Percentiles rank a stretch among this genome's conserved stretches.
phyloP scores from a whole-genome alignment of 2,113 vertebrate species.

The Corythornis vintsioides region DNA sequence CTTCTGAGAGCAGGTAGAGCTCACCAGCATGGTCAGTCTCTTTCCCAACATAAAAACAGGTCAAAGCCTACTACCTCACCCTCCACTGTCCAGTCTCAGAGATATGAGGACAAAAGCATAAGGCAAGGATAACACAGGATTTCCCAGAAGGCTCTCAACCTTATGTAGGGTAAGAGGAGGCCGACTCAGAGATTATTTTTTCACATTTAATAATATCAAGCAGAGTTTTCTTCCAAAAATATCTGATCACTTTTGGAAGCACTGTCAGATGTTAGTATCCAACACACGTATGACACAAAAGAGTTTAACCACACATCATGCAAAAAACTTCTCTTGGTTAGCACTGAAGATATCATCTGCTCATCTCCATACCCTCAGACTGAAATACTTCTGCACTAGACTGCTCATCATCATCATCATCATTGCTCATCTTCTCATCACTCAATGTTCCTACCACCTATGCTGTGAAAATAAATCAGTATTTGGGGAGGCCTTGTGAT shows the following conservation, averaged over 20 bases:
- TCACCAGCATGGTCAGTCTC: not conserved
- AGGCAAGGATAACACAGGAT: not conserved
- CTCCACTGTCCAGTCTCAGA: not conserved
- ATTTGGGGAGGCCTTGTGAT: slow-evolving; percentile 17
- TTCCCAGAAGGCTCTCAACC: not conserved
- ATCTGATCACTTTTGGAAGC: not conserved
- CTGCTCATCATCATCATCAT: not conserved
- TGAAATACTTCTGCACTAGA: not conserved
- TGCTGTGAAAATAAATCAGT: not conserved
- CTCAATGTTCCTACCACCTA: not conserved
- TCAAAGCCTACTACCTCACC: not conserved
- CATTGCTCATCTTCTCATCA: not conserved
- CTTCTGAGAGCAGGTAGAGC: not conserved
- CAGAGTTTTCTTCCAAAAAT: not conserved
- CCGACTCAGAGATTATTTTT: not conserved
- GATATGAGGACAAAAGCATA: not conserved
- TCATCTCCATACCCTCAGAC: not conserved
- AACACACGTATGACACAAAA: not conserved
- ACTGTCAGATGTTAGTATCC: not conserved
- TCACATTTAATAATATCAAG: not conserved
- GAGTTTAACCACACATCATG: not conserved
- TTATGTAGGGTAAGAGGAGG: not conserved
- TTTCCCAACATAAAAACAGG: not conserved
- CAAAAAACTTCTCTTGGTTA: not conserved
- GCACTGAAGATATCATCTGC: not conserved